Conservation (phyloP, 2,888 invertebrate species). For the Acanthoscelides obtectus region DNA sequence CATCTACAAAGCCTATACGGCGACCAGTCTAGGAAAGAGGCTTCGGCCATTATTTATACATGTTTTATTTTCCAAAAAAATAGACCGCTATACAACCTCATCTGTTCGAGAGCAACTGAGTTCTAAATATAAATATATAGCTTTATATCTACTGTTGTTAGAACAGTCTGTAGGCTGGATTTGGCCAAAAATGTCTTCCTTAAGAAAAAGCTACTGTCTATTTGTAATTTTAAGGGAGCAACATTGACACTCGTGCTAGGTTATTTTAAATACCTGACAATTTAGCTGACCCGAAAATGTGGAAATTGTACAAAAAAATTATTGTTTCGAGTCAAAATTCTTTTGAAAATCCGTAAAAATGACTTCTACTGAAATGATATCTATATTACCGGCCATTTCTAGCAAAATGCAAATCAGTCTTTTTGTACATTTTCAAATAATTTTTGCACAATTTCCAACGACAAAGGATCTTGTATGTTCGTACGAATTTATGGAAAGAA, state of each 20-base stretch:
- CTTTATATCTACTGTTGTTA: slow-evolving; percentile 39
- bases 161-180: slow-evolving; percentile 42
- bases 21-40: too few species aligned
- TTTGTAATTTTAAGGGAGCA: slow-evolving; percentile 39
- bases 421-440: too few species aligned
- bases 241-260: slow-evolving; percentile 41
- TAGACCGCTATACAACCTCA: not conserved
- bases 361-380: too few species aligned
- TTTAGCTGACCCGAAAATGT: not conserved
- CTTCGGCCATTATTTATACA: too few species aligned
- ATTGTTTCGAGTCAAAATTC: too few species aligned
- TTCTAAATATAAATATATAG: slow-evolving; percentile 20
- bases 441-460: not conserved
- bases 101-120: not conserved
- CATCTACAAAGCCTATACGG: too few species aligned
- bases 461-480: not conserved
- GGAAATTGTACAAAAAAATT: not conserved
- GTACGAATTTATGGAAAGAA: not conserved
- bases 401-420: too few species aligned
- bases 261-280: slow-evolving; percentile 7
- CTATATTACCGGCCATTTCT: too few species aligned
- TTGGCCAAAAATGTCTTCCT: slow-evolving; percentile 48
- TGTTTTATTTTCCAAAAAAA: not conserved
- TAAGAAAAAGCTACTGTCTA: slow-evolving; percentile 39
- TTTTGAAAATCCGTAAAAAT: too few species aligned